Conservation (phyloP, 1,140 invertebrate genomes). For the Acromyrmex charruanus region DNA sequence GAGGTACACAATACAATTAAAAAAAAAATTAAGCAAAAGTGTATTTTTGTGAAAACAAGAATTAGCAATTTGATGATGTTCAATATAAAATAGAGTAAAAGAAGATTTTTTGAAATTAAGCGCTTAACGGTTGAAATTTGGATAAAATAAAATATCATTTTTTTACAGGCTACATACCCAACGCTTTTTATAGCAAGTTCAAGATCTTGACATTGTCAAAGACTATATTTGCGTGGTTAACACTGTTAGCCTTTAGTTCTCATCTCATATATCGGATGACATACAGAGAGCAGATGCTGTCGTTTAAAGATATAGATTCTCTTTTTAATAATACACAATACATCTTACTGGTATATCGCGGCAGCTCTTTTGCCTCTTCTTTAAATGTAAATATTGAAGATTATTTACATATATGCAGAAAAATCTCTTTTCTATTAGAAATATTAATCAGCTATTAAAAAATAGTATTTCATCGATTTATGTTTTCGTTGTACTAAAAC, state of each 20-base stretch:
- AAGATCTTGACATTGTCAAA: constrained; percentile 70
- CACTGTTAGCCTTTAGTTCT: constrained; percentile 72
- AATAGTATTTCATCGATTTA: background rate
- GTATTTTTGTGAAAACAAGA: background rate
- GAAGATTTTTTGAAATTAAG: background rate
- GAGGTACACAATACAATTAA: constrained; percentile 67
- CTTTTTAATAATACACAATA: constrained; percentile 73
- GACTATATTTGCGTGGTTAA: constrained; percentile 73
- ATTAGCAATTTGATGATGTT: background rate
- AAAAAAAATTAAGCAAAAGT: constrained; percentile 7
- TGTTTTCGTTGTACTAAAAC: background rate
- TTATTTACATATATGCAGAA: background rate
- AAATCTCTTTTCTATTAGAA: background rate
- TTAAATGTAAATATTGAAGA: background rate
- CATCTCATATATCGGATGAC: constrained; percentile 74
- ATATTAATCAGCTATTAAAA: background rate
- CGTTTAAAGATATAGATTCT: constrained; percentile 69
- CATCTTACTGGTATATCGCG: constrained; percentile 55
- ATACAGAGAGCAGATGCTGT: constrained; percentile 51
- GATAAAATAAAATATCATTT: constrained; percentile 1
- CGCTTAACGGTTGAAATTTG: background rate
- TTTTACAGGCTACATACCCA: constrained; percentile 69
- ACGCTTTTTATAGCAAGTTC: constrained; percentile 57
- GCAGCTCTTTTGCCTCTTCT: constrained; percentile 50
- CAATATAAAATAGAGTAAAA: background rate